Conservation (phyloP, 1,140 invertebrate species). For the Drosophila serrata region DNA sequence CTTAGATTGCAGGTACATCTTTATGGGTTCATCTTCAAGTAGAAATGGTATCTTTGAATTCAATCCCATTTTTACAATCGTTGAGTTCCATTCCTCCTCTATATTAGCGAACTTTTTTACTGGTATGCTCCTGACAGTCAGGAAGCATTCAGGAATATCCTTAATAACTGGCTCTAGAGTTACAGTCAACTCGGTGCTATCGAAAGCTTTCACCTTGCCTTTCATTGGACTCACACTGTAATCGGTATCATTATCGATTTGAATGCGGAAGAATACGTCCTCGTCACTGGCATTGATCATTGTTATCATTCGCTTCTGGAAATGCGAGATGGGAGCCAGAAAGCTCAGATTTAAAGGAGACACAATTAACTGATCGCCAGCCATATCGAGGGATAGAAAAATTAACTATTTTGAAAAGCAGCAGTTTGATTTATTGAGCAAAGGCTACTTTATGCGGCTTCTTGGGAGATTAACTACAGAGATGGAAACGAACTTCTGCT, state of each 20-base stretch:
- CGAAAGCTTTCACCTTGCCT: slow-evolving; percentile 12
- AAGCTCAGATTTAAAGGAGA: slow-evolving; percentile 35
- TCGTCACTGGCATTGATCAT: slow-evolving; percentile 37
- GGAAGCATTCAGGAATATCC: not conserved
- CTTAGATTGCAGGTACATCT: not conserved
- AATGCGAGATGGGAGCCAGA: slow-evolving; percentile 28
- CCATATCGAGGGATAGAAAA: not conserved
- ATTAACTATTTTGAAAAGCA: not conserved
- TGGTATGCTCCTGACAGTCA: not conserved
- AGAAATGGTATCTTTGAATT: not conserved
- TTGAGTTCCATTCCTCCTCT: not conserved
- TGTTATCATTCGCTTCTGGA: slow-evolving; percentile 39
- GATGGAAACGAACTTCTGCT: no score
- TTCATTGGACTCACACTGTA: not conserved
- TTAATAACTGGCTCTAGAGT: not conserved
- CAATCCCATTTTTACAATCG: not conserved
- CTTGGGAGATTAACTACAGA: no score
- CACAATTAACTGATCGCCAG: slow-evolving; percentile 22
- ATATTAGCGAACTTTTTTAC: not conserved
- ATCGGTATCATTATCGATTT: not conserved
- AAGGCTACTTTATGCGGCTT: no score
- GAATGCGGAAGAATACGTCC: slow-evolving; percentile 16
- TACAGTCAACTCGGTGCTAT: slow-evolving; percentile 40
- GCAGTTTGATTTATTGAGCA: not conserved
- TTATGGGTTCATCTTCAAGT: not conserved